phyloP scores from a whole-genome alignment of 2,888 invertebrate genomes.

The Ditylenchus weischeri region DNA sequence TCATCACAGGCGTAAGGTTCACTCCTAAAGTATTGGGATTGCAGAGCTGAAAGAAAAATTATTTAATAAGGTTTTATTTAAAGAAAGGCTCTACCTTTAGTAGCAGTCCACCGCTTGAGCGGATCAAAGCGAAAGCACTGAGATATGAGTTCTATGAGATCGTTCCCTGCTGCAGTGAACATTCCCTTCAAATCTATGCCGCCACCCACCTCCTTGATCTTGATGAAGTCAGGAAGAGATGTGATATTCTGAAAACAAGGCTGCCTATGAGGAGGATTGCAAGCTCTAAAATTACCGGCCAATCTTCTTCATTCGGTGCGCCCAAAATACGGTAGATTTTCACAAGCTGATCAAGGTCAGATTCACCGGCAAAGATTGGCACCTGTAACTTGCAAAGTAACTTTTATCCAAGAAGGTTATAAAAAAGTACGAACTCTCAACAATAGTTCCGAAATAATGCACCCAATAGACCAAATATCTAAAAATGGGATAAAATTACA shows the following conservation, averaged over 20 bases:
- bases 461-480: conserved; percentile 98
- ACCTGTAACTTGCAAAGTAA: conserved; percentile 61
- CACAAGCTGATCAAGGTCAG: conserved; percentile 91
- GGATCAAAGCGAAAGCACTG: conserved; percentile 50
- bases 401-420: neutral
- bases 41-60: conserved; percentile 31
- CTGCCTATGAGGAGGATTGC: neutral
- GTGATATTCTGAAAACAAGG: conserved; percentile 15
- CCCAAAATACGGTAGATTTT: conserved; percentile 92
- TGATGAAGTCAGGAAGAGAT: conserved; percentile 81
- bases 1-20: conserved; percentile 52
- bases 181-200: conserved; percentile 71
- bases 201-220: conserved; percentile 70
- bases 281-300: conserved; percentile 71
- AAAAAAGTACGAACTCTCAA: conserved; percentile 59
- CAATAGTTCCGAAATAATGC: conserved; percentile 86
- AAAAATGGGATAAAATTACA: conserved; percentile 59
- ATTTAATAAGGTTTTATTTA: neutral
- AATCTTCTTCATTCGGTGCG: conserved; percentile 83
- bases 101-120: conserved; percentile 44
- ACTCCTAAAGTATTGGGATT: conserved; percentile 47
- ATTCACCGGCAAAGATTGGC: conserved; percentile 92
- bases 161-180: conserved; percentile 90
- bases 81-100: conserved; percentile 24
- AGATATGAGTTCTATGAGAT: conserved; percentile 75